Base-by-base conservation (phyloP, 2,888 invertebrate species). In the Magallana nippona region DNA sequence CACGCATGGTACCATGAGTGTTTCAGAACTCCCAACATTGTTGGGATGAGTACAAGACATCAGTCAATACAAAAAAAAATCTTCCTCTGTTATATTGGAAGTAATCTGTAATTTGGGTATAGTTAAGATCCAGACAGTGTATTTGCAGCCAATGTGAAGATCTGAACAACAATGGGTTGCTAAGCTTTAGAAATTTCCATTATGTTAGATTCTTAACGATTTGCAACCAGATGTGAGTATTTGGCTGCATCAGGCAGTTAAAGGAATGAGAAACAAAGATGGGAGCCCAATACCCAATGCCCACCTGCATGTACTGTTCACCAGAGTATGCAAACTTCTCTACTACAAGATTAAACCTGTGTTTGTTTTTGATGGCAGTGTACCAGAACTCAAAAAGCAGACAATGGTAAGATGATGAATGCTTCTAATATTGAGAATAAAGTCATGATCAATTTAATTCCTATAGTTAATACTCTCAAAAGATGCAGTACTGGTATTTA, bases 301-400 rank as follows among this genome's bases (percentile, higher is more conserved):
- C 11, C 99, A 99, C 95, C 95, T 99, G 2, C 95, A 98, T 87
- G 98, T 98, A 56, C 95, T 99, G 77, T 99, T 98, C 93, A 97
- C 98, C 93, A 96, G 99, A 56, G 96, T 99, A 79, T 99, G 99
- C 95, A 99, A 99, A 95, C 95, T 99, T 80, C 95, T 99, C 63
- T 98, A 97, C 94, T 99, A 97, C 94, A 96, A 97, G 93, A 98
- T 99, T 88, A 98, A 97, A 91, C 99, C 99, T 1, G 96, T 99
- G 1, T 99, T 99, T 95, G 98, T 99, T 11, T 99, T 99, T 95
- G 99, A 99, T 95, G 99, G 99, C 44, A 97, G 97, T 71, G 97
- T 98, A 80, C 99, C 99, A 19, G 95, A 96, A 83, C 96, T 99
- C 62, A 99, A 99, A 95, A 97, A 96, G 91, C 97, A 98, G 95